Percentiles rank a stretch among this genome's conserved stretches.
Conservation (phyloP, 2,113 vertebrate genomes). For the Guaruba guarouba region DNA sequence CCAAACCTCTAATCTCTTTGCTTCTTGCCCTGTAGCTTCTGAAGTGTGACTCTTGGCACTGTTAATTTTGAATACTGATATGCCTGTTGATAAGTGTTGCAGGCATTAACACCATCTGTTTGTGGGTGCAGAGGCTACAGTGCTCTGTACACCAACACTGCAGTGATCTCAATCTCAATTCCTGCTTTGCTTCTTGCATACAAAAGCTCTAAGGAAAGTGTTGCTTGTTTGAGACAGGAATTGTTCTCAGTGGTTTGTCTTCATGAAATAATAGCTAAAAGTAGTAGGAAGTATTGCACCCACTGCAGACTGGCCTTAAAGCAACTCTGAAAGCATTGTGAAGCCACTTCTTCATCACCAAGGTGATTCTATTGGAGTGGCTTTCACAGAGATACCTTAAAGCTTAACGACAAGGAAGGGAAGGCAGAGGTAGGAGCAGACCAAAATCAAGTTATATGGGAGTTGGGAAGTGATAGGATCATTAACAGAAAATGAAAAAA, state of each 20-base stretch:
- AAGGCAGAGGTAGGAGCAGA: not conserved
- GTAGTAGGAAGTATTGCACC: not conserved
- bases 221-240: not conserved
- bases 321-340: not conserved
- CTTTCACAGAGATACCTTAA: not conserved
- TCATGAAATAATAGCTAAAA: not conserved
- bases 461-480: not conserved
- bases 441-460: not conserved
- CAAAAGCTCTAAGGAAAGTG: not conserved
- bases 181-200: not conserved
- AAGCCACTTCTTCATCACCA: not conserved
- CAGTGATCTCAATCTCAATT: not conserved
- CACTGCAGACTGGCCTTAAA: not conserved
- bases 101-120: not conserved
- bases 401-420: not conserved
- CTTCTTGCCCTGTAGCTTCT: not conserved
- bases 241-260: not conserved
- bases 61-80: not conserved
- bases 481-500: not conserved
- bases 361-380: not conserved
- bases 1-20: conserved; percentile 9
- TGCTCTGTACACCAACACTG: not conserved
- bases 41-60: conserved; percentile 19
- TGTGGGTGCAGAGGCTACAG: not conserved
- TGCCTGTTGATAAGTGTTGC: not conserved